Base-by-base conservation (phyloP, 2,113 vertebrate species). In the Ammodytes marinus region DNA sequence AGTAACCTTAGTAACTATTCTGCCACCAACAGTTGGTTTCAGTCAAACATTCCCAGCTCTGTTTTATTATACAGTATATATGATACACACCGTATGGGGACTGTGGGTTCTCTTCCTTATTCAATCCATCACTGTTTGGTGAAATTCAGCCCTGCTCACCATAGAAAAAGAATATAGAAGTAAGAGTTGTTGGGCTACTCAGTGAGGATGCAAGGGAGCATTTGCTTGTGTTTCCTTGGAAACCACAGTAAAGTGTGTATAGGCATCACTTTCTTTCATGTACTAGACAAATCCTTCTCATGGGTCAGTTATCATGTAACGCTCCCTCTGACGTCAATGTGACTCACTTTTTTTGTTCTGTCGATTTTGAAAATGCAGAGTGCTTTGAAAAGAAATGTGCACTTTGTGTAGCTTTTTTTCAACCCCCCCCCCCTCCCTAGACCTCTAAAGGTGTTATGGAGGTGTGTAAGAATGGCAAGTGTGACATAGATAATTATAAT, bases 171-270 rank as follows among this genome's bases (percentile, higher is more conserved):
- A 59, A 49, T 9, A 47, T 19, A 50, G 11, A 11, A 60, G 35
- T 52, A 71, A 14, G 58, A 72, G 69, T 86, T 58, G 54, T 69
- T 66, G n/a, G 37, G 19, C n/a, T 27, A 10, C 79, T 82, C 54
- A 40, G 67, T 5, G 6, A 42, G 10, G 61, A 86, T 69, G 53
- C 13, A 43, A 73, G 45, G 60, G 63, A 73, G 52, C 27, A 67
- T 57, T 76, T 79, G 35, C 42, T 69, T 78, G 61, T 67, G 75
- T 90, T 88, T 52, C 86, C 84, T 69, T 86, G 84, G 86, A 79
- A 79, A 87, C 90, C 63, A 78, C 55, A 69, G 45, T 58, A 52
- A 57, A 64, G 55, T 53, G 9, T 40, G 61, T 27, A 13, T 54
- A 70, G 39, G 60, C 55, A 71, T 58, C 15, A 1, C 14, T 46